Base-by-base conservation (phyloP, 2,888 invertebrate species). In the Tetheella fluctuosa region DNA sequence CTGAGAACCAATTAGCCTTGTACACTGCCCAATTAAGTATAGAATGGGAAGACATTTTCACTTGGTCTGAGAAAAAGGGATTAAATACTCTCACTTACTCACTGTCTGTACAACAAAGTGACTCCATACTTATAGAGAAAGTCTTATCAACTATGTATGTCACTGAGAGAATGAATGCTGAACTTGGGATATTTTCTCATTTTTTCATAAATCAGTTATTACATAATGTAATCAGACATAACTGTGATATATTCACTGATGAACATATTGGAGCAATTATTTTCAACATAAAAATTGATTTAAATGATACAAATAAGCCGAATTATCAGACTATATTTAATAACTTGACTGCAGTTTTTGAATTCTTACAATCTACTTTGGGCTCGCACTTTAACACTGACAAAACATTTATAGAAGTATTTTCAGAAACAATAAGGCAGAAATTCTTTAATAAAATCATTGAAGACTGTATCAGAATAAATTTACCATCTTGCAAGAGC, bases 11-110 rank as follows among this genome's bases (percentile, higher is more conserved):
- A 69, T 64, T 90, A 3, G 85, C 91, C 0, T 68, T 92, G 13
- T 92, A 89, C 61, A 79, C 80, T 23, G 90, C 92, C 1, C 86
- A 91, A 54, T 67, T 92, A n/a, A 91, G 91, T 64, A 71, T 84
- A 25, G 91, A 93, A 75, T 92, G 91, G 92, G 90, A 92, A 60
- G 88, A 89, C 37, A 84, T 92, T 20, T 93, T 93, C 60, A 80
- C 81, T 37, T 93, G 92, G 92, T 81, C 85, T 0, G 88, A 90
- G 65, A 84, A 82, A 59, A 86, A 81, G 71, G 84, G 89, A n/a
- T 70, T 89, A 0, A 77, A 83, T 64, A 84, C 77, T 59, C 74
- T 89, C 1, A 87, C 85, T 0, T 92, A 89, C 62, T 89, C 90
- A 0, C 61, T 93, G 39, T 86, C 89, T 1, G 85, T 93, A 0